phyloP scores from a whole-genome alignment of 2,888 invertebrate genomes.

The Orthosia gothica region DNA sequence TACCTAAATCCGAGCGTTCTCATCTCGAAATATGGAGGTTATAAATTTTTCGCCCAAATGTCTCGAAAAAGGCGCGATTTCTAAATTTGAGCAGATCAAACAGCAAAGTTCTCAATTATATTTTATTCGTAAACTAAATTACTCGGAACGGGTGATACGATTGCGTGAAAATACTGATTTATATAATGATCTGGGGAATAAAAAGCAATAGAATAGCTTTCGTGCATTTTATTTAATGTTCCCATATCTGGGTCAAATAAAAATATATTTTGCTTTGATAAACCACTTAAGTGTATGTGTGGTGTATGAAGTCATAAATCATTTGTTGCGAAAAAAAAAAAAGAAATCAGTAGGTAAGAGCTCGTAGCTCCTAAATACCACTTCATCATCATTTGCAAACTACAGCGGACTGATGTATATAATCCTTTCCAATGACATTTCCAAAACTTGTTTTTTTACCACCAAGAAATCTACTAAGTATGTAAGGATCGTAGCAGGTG shows the following conservation, averaged over 20 bases:
- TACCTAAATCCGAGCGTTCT: background rate
- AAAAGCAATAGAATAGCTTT: constrained; percentile 36
- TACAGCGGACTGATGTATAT: too few relatives aligned
- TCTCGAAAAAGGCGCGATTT: constrained; percentile 25
- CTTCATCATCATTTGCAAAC: too few relatives aligned
- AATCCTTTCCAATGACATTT: too few relatives aligned
- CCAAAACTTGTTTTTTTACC: too few relatives aligned
- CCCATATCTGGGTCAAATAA: too few relatives aligned
- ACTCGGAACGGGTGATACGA: constrained; percentile 47
- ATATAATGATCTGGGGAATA: constrained; percentile 23
- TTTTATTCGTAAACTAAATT: constrained; percentile 50
- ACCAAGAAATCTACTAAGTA: too few relatives aligned
- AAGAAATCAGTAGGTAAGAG: too few relatives aligned
- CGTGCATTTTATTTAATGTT: background rate
- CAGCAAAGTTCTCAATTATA: constrained; percentile 47
- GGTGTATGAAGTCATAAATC: too few relatives aligned
- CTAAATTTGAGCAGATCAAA: constrained; percentile 53
- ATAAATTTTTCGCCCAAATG: constrained; percentile 23
- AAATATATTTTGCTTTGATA: too few relatives aligned
- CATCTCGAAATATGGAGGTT: constrained; percentile 27
- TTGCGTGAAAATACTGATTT: constrained; percentile 49
- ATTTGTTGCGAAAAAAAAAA: too few relatives aligned
- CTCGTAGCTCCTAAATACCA: background rate
- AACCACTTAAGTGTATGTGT: too few relatives aligned
- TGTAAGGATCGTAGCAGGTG: too few relatives aligned